A percentile compares a stretch with the other conserved stretches of the same genome.
phyloP scores from a whole-genome alignment of 2,113 vertebrate genomes.

The Ursus arctos region DNA sequence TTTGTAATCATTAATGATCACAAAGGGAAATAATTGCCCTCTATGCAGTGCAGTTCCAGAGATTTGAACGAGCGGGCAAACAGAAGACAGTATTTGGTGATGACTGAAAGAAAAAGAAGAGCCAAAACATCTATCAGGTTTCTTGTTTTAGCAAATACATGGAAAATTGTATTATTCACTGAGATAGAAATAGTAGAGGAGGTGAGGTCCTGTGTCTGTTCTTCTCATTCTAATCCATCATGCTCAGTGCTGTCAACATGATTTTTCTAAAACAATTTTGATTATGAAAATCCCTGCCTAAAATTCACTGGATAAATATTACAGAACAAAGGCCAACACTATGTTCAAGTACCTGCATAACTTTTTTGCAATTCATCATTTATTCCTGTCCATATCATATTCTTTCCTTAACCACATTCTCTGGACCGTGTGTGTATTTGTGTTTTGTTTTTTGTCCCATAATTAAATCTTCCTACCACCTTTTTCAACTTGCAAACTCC shows the following conservation, averaged over 20 bases:
- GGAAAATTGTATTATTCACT: neutral
- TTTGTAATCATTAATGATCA: neutral
- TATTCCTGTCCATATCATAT: neutral
- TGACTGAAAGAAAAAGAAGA: neutral
- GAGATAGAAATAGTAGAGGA: neutral
- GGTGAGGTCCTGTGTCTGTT: neutral
- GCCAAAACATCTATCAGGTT: neutral
- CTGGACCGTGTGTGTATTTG: neutral
- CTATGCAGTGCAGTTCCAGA: neutral
- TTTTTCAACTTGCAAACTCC: neutral
- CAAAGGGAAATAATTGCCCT: neutral
- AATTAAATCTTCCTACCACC: neutral
- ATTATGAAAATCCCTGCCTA: neutral
- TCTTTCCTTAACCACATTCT: neutral
- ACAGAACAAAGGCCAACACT: neutral
- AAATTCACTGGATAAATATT: neutral
- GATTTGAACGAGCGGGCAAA: neutral
- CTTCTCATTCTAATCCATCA: neutral
- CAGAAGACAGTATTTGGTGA: neutral
- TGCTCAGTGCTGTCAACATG: neutral
- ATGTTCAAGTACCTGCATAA: neutral
- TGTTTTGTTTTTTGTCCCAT: neutral
- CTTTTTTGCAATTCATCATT: neutral
- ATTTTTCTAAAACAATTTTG: conserved; percentile 14
- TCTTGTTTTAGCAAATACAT: neutral